Conservation (phyloP, 2,113 vertebrate species). For the Microtus richardsoni region DNA sequence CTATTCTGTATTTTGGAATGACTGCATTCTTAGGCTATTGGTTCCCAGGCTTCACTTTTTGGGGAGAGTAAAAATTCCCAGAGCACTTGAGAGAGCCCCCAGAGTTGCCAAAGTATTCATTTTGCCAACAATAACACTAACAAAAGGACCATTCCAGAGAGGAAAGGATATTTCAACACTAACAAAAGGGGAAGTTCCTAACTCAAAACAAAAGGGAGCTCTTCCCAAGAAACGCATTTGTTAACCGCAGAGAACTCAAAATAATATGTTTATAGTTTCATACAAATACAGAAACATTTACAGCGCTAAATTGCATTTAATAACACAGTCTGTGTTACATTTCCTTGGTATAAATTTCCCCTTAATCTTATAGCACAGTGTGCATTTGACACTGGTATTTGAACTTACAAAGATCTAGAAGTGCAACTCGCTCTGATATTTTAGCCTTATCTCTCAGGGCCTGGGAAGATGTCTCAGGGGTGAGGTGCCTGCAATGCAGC, state of each 20-base stretch:
- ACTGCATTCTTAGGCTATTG: conserved; percentile 35
- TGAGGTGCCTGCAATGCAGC: not conserved
- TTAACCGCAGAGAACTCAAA: conserved; percentile 39
- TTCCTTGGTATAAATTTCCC: not conserved
- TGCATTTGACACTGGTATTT: not conserved
- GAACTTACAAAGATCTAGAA: not conserved
- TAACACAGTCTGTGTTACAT: not conserved
- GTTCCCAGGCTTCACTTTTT: conserved; percentile 50
- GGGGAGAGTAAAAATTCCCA: conserved; percentile 57
- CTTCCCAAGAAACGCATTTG: conserved; percentile 64
- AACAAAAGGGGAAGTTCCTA: conserved; percentile 58
- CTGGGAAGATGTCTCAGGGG: not conserved
- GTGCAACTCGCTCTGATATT: not conserved
- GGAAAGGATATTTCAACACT: conserved; percentile 71
- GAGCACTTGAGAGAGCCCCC: not conserved
- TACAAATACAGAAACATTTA: conserved; percentile 20
- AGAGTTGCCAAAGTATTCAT: conserved; percentile 56
- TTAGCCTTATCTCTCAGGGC: conserved; percentile 9
- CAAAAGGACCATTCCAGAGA: conserved; percentile 59
- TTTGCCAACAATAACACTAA: conserved; percentile 73
- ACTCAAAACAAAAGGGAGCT: conserved; percentile 62
- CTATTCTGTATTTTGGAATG: conserved; percentile 27
- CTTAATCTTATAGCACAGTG: not conserved
- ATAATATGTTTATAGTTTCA: not conserved
- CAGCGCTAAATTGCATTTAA: conserved; percentile 22